Percentiles rank a stretch among this genome's conserved stretches.
phyloP scores from a whole-genome alignment of 1,140 invertebrate genomes.

The Dendrolimus punctatus region DNA sequence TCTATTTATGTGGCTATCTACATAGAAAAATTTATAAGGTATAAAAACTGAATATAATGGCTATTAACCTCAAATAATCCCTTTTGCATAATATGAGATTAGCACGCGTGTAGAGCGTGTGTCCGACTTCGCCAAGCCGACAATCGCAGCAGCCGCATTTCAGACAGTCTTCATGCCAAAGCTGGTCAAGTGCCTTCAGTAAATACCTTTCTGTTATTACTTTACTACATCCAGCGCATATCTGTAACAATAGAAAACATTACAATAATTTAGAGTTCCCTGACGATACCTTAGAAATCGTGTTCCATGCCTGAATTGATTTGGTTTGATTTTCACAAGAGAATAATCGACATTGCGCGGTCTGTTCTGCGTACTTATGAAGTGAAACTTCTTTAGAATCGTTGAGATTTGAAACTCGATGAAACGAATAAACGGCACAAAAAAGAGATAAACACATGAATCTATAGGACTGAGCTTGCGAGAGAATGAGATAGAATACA shows the following conservation, averaged over 20 bases:
- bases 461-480: too few relatives aligned
- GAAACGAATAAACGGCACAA: too few relatives aligned
- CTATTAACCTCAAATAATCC: constrained; percentile 93
- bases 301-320: too few relatives aligned
- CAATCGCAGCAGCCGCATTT: constrained; percentile 98
- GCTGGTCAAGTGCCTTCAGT: constrained; percentile 90
- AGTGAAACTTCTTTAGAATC: too few relatives aligned
- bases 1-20: background rate
- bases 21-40: constrained; percentile 1
- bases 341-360: too few relatives aligned
- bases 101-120: constrained; percentile 95
- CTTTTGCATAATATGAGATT: constrained; percentile 98
- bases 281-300: too few relatives aligned
- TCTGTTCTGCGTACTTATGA: too few relatives aligned
- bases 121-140: constrained; percentile 96
- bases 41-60: background rate
- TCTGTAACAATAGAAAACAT: constrained; percentile 59
- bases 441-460: too few relatives aligned
- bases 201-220: constrained; percentile 88
- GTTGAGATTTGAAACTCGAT: too few relatives aligned
- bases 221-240: constrained; percentile 90
- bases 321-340: too few relatives aligned
- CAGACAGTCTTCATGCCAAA: constrained; percentile 98
- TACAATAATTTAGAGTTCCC: too few relatives aligned
- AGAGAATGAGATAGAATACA: too few relatives aligned